Evolutionary conservation across 2,113 vertebrate genomes (phyloP).

Genomic region (Petrocephalus zakoni): DNA sequence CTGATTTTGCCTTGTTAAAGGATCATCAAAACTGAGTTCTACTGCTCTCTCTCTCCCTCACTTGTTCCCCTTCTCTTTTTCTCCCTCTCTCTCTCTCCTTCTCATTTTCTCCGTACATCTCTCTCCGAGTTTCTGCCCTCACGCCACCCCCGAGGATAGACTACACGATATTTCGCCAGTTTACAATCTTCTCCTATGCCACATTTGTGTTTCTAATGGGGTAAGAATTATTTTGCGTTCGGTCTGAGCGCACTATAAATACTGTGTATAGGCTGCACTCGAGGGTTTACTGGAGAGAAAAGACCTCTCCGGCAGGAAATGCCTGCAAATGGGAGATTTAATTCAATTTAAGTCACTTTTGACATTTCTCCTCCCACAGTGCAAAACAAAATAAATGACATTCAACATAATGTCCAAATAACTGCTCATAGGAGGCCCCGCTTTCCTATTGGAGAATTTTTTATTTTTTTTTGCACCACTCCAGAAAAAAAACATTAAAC

Average conservation of each 20-base stretch:
- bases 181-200: background rate
- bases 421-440: background rate
- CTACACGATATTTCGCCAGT: background rate
- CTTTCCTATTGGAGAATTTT: background rate
- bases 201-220: background rate
- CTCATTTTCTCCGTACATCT: background rate
- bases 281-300: background rate
- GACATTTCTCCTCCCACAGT: background rate
- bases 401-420: background rate
- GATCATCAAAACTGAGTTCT: background rate
- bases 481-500: background rate
- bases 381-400: slow-evolving; percentile 1
- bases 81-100: background rate
- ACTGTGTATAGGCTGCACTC: background rate
- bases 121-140: background rate
- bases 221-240: background rate
- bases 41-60: background rate
- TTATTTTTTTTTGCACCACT: background rate
- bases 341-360: slow-evolving; percentile 2
- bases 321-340: slow-evolving; percentile 1
- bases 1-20: background rate
- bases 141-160: background rate
- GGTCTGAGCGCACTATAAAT: background rate
- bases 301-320: background rate
- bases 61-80: background rate